These are phyloP conservation scores for Agrypnus murinus DNA, from an alignment of 2,888 invertebrate genomes.

Conservation along the genomic window DNA sequence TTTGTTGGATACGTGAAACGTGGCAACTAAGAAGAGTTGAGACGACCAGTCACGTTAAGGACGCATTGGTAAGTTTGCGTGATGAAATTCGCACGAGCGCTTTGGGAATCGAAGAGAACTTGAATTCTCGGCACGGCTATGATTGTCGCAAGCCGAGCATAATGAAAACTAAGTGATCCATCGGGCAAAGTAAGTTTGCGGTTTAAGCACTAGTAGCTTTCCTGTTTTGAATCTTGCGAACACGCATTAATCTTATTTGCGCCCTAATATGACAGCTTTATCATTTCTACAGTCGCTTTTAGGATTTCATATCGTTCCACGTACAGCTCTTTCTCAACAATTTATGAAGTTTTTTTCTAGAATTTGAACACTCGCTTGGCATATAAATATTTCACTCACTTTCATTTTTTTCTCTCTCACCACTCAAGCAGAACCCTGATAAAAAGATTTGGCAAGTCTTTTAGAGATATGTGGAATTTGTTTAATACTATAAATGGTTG, in stretches of 20 bases:
- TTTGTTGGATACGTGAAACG: conserved; percentile 44
- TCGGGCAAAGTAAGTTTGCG: conserved; percentile 48
- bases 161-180: conserved; percentile 55
- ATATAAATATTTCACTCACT: conserved; percentile 16
- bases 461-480: no score
- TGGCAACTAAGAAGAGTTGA: conserved; percentile 34
- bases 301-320: conserved; percentile 28
- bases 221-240: conserved; percentile 32
- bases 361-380: conserved; percentile 22
- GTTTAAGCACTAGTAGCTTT: conserved; percentile 37
- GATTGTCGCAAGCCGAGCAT: conserved; percentile 52
- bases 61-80: conserved; percentile 50
- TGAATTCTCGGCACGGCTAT: conserved; percentile 51
- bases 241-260: conserved; percentile 34
- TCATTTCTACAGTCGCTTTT: conserved; percentile 30
- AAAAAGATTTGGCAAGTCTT: no score
- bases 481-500: no score
- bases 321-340: conserved; percentile 25
- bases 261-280: conserved; percentile 30
- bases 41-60: conserved; percentile 45
- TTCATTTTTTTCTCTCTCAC: conserved; percentile 1
- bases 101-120: conserved; percentile 48
- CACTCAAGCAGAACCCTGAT: no score
- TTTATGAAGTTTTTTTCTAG: conserved; percentile 33
- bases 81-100: conserved; percentile 54